Evolutionary conservation across 2,797 vertebrate species (phyloP), one percentile per base, ranked within the genome.

Genomic region (Eurystomus glaucurus): DNA sequence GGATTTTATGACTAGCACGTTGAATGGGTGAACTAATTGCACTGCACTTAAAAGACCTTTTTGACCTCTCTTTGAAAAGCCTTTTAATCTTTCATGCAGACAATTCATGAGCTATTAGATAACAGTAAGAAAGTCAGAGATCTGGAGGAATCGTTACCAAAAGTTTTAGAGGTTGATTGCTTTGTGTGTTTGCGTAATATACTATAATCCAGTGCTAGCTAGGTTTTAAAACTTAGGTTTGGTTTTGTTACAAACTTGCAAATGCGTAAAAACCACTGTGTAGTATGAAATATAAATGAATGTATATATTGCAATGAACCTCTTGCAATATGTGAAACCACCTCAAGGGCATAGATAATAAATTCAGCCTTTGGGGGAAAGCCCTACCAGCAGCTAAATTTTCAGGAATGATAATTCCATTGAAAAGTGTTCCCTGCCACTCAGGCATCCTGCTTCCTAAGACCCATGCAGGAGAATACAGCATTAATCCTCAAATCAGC

Each of bases 151-250:
- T 62, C 76, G 52, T 69, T 77, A 69, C 64, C 19, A 84, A 87
- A 80, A 91, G 31, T 23, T 78, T 35, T 78, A 37, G 81, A 81
- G 11, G 60, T 41, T 57, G 54, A n/a, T 55, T 68, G 14, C 51
- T 95, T 39, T 66, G 23, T 28, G n/a, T 51, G 9, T 64, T 91
- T 91, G 68, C 29, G 18, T 71, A 69, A 41, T 29, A n/a, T 17
- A 61, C 31, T 57, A 26, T 69, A 75, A 79, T 33, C 41, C 31
- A 54, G 9, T 60, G 31, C 43, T 90, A 57, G 37, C 26, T 71
- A 70, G 14, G 28, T 69, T 92, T 88, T 88, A 71, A 89, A 95
- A 79, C 51, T 72, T 90, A 48, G 70, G 79, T 93, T 90, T 94
- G 31, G 64, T 82, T 90, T 94, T 4, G 1, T 77, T 86, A 61